These are phyloP conservation scores for Sarcophilus harrisii DNA, from an alignment of 2,797 vertebrate genomes.

Conservation along the genomic window DNA sequence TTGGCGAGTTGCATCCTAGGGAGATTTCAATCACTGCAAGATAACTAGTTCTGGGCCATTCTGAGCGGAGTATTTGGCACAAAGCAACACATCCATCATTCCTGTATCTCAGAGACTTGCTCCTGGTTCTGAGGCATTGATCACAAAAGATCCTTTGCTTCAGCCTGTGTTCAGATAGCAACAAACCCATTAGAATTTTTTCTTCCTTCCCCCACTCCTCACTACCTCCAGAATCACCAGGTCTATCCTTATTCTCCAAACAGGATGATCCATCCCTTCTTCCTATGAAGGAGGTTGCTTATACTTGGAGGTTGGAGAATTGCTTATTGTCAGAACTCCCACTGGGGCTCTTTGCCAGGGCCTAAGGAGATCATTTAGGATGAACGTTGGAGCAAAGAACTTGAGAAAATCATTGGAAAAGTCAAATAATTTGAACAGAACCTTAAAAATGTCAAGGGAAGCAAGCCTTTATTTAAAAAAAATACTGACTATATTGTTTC, in stretches of 20 bases:
- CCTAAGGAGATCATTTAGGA: conserved; percentile 68
- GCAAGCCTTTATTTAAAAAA: conserved; percentile 59
- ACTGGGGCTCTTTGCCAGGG: conserved; percentile 57
- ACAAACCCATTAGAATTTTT: background rate
- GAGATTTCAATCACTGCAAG: background rate
- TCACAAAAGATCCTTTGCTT: background rate
- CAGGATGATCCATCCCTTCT: background rate
- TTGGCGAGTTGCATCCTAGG: background rate
- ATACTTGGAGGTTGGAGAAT: background rate
- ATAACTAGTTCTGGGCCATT: background rate
- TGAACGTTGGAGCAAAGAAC: conserved; percentile 67
- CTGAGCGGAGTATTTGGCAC: background rate
- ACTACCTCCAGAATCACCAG: background rate
- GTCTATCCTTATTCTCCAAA: background rate
- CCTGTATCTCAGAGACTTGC: background rate
- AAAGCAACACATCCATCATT: background rate
- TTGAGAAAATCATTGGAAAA: conserved; percentile 42
- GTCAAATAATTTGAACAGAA: conserved; percentile 72
- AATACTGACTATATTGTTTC: conserved; percentile 74
- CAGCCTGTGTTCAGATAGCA: background rate
- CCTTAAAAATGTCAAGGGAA: conserved; percentile 55
- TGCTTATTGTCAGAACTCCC: background rate
- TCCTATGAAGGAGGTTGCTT: background rate
- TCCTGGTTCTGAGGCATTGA: background rate
- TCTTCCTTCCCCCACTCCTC: background rate